These are phyloP conservation scores for Cheilinus undulatus DNA, from an alignment of 2,113 vertebrate species.

Conservation along the genomic window DNA sequence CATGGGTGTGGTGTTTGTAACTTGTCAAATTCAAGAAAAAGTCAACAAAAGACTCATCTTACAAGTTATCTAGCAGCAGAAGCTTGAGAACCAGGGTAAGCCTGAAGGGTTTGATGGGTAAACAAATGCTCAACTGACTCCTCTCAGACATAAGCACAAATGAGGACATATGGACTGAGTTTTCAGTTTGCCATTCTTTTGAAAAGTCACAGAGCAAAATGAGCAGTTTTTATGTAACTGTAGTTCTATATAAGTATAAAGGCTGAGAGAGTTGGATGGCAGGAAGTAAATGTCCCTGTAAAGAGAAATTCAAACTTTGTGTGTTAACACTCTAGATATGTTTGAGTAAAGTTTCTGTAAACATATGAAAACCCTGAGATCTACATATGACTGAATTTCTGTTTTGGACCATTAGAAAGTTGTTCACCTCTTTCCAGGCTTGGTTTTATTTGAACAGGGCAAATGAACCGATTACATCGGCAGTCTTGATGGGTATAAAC, in stretches of 20 bases:
- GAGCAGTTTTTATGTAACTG: neutral
- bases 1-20: conserved; percentile 54
- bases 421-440: no score
- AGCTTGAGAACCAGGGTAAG: neutral
- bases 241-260: neutral
- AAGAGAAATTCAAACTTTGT: no score
- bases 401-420: no score
- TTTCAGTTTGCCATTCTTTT: neutral
- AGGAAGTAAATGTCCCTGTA: no score
- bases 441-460: no score
- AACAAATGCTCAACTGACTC: conserved; percentile 48
- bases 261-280: no score
- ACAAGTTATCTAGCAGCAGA: conserved; percentile 38
- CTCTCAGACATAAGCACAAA: conserved; percentile 10
- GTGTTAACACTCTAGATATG: no score
- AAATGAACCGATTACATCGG: no score
- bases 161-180: neutral
- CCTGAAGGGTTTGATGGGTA: conserved; percentile 58
- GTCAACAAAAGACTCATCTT: conserved; percentile 70
- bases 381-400: no score
- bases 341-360: no score
- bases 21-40: conserved; percentile 43
- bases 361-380: no score
- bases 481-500: no score
- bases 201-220: neutral